These are phyloP conservation scores for Pungitius pungitius DNA, from an alignment of 2,113 vertebrate genomes.

Conservation along the genomic window DNA sequence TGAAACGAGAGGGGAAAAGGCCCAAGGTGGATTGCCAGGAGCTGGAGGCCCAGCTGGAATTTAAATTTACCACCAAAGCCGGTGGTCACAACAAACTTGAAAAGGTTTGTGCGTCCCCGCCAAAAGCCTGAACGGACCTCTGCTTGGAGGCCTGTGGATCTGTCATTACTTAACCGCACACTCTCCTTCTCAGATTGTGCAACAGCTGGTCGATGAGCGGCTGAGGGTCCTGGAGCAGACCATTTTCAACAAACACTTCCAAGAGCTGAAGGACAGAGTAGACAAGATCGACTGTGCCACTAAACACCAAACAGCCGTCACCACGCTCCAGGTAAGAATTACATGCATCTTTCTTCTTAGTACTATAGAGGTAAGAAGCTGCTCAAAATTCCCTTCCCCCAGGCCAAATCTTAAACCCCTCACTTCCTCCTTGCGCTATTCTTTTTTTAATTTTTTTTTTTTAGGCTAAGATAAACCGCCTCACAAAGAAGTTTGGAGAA, in stretches of 20 bases:
- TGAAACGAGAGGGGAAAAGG: conserved; percentile 76
- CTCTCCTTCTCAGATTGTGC: conserved; percentile 85
- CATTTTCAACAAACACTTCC: conserved; percentile 88
- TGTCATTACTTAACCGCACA: not conserved
- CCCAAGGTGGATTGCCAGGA: conserved; percentile 77
- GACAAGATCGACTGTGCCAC: conserved; percentile 91
- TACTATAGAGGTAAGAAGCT: not conserved
- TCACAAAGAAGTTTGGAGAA: conserved; percentile 95
- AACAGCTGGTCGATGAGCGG: conserved; percentile 90
- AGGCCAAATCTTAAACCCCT: not conserved
- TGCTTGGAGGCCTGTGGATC: not conserved
- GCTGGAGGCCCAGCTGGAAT: conserved; percentile 90
- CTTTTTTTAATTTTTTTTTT: conserved; percentile 9
- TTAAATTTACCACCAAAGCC: conserved; percentile 90
- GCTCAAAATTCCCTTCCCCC: not conserved
- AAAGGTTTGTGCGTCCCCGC: conserved; percentile 81
- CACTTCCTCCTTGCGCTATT: not conserved
- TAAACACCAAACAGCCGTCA: conserved; percentile 90
- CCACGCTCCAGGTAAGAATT: conserved; percentile 87
- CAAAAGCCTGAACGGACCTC: not conserved
- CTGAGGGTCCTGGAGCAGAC: conserved; percentile 85
- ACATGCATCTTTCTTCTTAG: not conserved
- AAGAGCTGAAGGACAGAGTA: conserved; percentile 90
- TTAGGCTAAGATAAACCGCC: conserved; percentile 91
- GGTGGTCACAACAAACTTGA: conserved; percentile 89